A percentile compares a stretch with the other conserved stretches of the same genome.
These are phyloP conservation scores for Andrena camellia DNA, from an alignment of 2,888 invertebrate genomes.

Conservation along the genomic window DNA sequence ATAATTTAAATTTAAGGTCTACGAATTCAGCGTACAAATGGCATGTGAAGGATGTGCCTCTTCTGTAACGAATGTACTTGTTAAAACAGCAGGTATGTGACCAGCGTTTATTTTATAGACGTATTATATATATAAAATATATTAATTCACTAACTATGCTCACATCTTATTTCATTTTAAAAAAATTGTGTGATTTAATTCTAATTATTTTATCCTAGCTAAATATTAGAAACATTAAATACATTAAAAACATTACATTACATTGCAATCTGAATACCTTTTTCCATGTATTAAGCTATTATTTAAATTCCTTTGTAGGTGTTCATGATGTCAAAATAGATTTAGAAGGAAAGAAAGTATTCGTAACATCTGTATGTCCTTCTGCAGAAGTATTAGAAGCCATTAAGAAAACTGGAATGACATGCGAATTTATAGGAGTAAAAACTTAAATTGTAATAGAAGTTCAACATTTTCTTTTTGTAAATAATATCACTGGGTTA, in stretches of 20 bases:
- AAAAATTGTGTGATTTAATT: neutral
- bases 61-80: slow-evolving; percentile 94
- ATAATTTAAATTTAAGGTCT: slow-evolving; percentile 82
- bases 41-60: slow-evolving; percentile 97
- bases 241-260: neutral
- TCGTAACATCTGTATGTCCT: slow-evolving; percentile 89
- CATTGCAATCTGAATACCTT: neutral
- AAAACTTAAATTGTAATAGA: slow-evolving; percentile 64
- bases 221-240: neutral
- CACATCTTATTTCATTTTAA: neutral
- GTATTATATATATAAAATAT: no score
- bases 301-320: slow-evolving; percentile 80
- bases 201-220: neutral
- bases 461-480: neutral
- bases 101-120: neutral
- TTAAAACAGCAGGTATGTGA: slow-evolving; percentile 86
- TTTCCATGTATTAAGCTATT: neutral
- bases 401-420: slow-evolving; percentile 93
- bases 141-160: neutral
- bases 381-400: slow-evolving; percentile 90
- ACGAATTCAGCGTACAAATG: slow-evolving; percentile 96
- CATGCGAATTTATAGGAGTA: slow-evolving; percentile 87
- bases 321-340: slow-evolving; percentile 89
- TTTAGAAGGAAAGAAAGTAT: slow-evolving; percentile 90
- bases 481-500: neutral